A percentile compares a stretch with the other conserved stretches of the same genome.
These are phyloP conservation scores for Fregata magnificens DNA, from an alignment of 2,113 vertebrate genomes.

Conservation along the genomic window DNA sequence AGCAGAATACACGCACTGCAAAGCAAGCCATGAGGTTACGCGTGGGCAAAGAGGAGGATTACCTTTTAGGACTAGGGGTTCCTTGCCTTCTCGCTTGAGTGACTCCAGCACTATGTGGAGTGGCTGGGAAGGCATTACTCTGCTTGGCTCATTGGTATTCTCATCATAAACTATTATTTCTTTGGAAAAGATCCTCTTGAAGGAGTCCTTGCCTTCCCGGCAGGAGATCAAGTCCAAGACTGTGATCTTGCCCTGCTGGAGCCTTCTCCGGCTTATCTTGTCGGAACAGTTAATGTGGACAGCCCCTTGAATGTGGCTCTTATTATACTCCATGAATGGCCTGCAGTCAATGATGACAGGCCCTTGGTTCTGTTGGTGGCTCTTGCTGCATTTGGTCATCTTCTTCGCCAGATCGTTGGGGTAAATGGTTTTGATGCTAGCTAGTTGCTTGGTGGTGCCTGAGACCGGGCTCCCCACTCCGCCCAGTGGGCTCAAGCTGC, in stretches of 20 bases:
- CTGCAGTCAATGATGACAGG: constrained; percentile 98
- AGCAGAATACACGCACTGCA: not conserved
- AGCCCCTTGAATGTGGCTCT: constrained; percentile 95
- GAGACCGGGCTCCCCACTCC: constrained; percentile 78
- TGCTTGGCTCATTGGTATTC: constrained; percentile 89
- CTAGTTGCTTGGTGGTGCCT: constrained; percentile 74
- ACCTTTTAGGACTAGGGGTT: constrained; percentile 97
- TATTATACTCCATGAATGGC: constrained; percentile 98
- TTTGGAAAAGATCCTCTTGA: constrained; percentile 98
- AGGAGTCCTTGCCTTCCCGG: constrained; percentile 93
- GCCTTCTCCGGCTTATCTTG: constrained; percentile 94
- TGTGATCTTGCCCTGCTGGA: constrained; percentile 98
- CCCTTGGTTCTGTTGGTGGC: constrained; percentile 85
- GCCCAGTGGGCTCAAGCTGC: constrained; percentile 80
- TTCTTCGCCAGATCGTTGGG: constrained; percentile 93
- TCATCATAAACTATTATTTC: constrained; percentile 98
- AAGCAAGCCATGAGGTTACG: not conserved
- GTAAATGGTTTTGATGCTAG: constrained; percentile 88
- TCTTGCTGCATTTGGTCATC: constrained; percentile 91
- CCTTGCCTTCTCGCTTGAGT: constrained; percentile 94
- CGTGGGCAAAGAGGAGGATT: not conserved
- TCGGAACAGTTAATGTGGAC: constrained; percentile 98
- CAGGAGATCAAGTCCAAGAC: constrained; percentile 98
- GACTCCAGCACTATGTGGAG: constrained; percentile 94
- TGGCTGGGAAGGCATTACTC: constrained; percentile 90